Base-by-base conservation (phyloP, 2,113 vertebrate genomes). In the Bathybates hornii region DNA sequence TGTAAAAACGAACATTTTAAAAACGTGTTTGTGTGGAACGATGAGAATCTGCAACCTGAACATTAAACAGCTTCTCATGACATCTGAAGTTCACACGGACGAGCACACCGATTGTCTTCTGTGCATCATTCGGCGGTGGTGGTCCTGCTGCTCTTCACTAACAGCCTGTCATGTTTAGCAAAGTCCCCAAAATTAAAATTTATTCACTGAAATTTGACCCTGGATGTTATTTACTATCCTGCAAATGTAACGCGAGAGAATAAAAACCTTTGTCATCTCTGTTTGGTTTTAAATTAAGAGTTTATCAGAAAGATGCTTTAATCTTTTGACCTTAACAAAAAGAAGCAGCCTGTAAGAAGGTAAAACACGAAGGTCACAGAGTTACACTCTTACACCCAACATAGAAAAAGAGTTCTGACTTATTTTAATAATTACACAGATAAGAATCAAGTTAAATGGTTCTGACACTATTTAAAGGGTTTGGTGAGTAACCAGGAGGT, bases 131-230 rank as follows among this genome's bases (percentile, higher is more conserved):
- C 19, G 10, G n/a, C 17, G 0, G 29, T 19, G 57, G 7, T 9
- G 2, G 14, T 32, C 14, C 8, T 29, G 9, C 14, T 61, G 27
- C 27, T 17, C 57, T 17, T 63, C 61, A 68, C 63, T 68, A 38
- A 41, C 6, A 41, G 63, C 36, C 41, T 14, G 21, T 9, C 21
- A 24, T 27, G 38, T 24, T 45, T 16, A 43, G 2, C n/a, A 24
- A 24, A 71, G 0, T 73, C 38, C 0, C 63, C n/a, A 8, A 24
- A 71, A 43, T 68, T 21, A 13, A 24, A 1, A 24, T 41, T 0
- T 14, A 14, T 14, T 41, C 34, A 21, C 19, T 41, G 0, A 5
- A 36, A n/a, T 41, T 41, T 21, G n/a, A 38, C 63, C 36, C 36
- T 7, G 7, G 36, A 21, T 41, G 4, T 24, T 21, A 13, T 16